A percentile compares a stretch with the other conserved stretches of the same genome.
Conservation (phyloP, 2,888 invertebrate species). For the Flabesymbios commensalis region DNA sequence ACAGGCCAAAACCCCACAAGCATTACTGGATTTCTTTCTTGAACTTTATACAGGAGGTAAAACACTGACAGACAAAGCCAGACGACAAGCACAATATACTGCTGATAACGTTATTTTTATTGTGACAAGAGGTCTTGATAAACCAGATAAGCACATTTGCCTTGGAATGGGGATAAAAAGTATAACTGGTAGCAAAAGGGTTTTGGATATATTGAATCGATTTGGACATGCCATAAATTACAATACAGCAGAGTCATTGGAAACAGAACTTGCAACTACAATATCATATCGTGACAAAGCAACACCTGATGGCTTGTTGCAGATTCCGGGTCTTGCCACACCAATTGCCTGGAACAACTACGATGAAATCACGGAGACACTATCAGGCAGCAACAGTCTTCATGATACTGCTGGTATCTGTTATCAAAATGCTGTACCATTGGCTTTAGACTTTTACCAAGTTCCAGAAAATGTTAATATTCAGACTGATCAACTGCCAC, state of each 20-base stretch:
- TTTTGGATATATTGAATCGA: conserved; percentile 22
- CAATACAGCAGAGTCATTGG: conserved; percentile 20
- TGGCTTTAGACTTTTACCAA: no score
- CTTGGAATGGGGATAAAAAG: conserved; percentile 26
- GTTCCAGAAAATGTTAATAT: background rate
- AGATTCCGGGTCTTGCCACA: conserved; percentile 12
- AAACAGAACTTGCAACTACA: conserved; percentile 23
- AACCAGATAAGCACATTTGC: conserved; percentile 24
- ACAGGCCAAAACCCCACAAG: background rate
- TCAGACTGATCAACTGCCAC: background rate
- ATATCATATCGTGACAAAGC: conserved; percentile 5
- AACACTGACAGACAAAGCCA: no score
- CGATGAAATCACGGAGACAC: conserved; percentile 28
- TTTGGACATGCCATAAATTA: conserved; percentile 24
- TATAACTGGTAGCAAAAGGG: conserved; percentile 18
- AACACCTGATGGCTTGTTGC: conserved; percentile 21
- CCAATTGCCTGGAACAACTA: conserved; percentile 29
- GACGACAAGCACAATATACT: background rate
- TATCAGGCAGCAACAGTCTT: conserved; percentile 24
- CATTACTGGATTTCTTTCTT: no score
- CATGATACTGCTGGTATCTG: conserved; percentile 32
- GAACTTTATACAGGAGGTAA: no score
- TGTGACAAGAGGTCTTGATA: conserved; percentile 9
- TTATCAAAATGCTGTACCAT: no score
- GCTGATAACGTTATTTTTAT: conserved; percentile 5